phyloP scores from a whole-genome alignment of 2,113 vertebrate genomes.

The Vulpes ferrilata region DNA sequence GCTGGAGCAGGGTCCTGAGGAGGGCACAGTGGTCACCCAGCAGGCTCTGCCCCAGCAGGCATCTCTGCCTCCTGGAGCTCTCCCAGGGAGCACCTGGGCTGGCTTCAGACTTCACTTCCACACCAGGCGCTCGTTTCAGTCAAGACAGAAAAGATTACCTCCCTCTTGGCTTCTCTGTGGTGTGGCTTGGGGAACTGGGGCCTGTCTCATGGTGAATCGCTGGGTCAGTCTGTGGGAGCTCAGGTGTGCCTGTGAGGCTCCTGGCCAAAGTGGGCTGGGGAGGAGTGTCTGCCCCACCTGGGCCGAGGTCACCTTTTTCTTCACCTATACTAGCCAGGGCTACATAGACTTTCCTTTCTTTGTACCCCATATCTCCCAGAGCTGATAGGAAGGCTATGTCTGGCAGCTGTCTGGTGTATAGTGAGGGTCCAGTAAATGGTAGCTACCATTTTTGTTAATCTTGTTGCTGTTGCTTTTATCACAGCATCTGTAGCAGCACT shows the following conservation, averaged over 20 bases:
- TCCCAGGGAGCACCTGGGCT: background rate
- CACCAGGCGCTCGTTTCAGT: background rate
- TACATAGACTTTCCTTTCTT: background rate
- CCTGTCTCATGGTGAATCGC: background rate
- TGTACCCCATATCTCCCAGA: background rate
- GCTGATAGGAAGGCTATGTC: background rate
- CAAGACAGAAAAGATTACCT: conserved; percentile 13
- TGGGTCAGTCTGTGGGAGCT: background rate
- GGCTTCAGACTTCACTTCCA: background rate
- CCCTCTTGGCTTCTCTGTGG: background rate
- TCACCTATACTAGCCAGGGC: background rate
- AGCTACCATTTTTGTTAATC: background rate
- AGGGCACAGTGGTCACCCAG: conserved; percentile 6
- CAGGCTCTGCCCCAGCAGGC: background rate
- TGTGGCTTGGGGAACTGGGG: background rate
- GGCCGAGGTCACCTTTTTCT: background rate
- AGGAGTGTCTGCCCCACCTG: background rate
- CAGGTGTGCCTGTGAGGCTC: background rate
- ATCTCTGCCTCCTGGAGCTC: background rate
- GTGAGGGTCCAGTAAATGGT: background rate
- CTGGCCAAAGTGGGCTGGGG: background rate
- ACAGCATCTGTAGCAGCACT: background rate
- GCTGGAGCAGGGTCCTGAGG: conserved; percentile 93
- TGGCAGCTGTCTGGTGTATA: background rate
- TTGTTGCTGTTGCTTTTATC: background rate